Percentiles rank a stretch among this genome's conserved stretches.
These are phyloP conservation scores for Mus pahari DNA, from an alignment of 2,113 vertebrate species.

Conservation along the genomic window DNA sequence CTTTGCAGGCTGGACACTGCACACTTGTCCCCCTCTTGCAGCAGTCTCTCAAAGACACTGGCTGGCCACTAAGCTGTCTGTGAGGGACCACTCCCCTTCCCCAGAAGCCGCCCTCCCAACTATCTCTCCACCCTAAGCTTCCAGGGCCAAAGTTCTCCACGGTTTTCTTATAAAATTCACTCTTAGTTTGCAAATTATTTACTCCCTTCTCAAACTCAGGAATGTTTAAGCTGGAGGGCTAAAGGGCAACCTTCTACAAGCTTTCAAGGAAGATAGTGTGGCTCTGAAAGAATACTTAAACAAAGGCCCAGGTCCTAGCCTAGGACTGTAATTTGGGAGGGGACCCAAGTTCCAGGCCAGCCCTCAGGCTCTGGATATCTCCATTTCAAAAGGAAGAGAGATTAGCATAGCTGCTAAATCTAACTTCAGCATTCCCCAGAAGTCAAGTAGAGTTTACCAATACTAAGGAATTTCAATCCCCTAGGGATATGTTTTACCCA, in stretches of 20 bases:
- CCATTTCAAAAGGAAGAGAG: background rate
- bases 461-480: background rate
- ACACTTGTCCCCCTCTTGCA: background rate
- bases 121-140: too few species aligned
- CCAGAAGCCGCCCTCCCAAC: background rate
- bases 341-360: background rate
- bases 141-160: background rate
- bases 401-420: background rate
- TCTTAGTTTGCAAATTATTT: conserved; percentile 17
- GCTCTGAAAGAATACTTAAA: background rate
- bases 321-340: background rate
- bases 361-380: background rate
- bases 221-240: background rate
- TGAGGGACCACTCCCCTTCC: background rate
- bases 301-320: background rate
- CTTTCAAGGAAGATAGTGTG: background rate
- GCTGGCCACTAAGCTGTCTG: too few species aligned
- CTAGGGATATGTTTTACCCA: background rate
- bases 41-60: background rate
- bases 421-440: background rate
- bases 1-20: background rate
- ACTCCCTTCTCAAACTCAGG: background rate
- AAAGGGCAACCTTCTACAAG: too few species aligned
- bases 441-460: background rate
- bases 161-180: background rate